Percentiles rank a stretch among this genome's conserved stretches.
Conservation (phyloP, 2,797 vertebrate species). For the Takifugu rubripes region DNA sequence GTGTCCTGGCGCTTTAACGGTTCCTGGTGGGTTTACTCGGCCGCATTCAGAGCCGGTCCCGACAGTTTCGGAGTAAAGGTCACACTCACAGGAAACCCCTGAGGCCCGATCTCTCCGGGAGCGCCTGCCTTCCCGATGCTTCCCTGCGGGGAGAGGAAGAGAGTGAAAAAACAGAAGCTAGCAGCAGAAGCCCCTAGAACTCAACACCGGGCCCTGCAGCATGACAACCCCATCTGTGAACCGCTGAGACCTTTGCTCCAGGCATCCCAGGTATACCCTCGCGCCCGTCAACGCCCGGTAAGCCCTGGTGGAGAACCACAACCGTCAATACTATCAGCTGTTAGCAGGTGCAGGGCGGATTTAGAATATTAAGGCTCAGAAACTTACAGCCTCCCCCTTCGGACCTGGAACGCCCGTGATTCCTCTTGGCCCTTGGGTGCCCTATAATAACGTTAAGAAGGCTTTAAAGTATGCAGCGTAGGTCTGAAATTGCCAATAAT, state of each 20-base stretch:
- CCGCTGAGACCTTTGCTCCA: conserved; percentile 83
- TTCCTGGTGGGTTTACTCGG: conserved; percentile 30
- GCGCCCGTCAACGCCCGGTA: conserved; percentile 88
- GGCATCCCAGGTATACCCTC: conserved; percentile 97
- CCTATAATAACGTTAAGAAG: neutral
- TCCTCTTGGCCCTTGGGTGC: conserved; percentile 82
- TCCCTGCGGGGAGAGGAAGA: conserved; percentile 77
- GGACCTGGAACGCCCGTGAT: conserved; percentile 91
- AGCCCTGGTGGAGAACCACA: conserved; percentile 75
- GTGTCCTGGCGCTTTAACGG: neutral
- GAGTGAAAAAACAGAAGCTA: conserved; percentile 5
- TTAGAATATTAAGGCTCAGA: neutral
- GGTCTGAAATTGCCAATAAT: neutral
- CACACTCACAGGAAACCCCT: conserved; percentile 91
- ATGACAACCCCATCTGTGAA: too few species aligned
- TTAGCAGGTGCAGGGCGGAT: neutral
- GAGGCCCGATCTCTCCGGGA: conserved; percentile 88
- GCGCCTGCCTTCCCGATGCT: conserved; percentile 83
- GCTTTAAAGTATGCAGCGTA: neutral
- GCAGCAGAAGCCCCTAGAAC: neutral
- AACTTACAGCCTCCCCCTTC: conserved; percentile 90
- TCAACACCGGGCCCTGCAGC: too few species aligned
- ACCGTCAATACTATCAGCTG: conserved; percentile 7
- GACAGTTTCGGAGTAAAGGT: conserved; percentile 39
- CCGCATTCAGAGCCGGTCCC: conserved; percentile 38